Evolutionary conservation across 2,888 invertebrate species (phyloP).

Genomic region (Metalampra italica): DNA sequence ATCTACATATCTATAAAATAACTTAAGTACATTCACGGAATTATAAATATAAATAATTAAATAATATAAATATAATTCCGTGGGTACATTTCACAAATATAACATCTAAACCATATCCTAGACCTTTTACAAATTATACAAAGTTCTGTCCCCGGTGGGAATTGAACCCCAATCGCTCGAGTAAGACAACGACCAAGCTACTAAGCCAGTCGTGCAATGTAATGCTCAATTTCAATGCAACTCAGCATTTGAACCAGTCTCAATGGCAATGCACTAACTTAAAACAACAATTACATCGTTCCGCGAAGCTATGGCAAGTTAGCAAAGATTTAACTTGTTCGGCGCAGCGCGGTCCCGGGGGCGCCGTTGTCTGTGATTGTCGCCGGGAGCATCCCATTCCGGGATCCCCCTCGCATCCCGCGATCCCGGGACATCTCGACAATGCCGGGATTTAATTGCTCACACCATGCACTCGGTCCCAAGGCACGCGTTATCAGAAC

Average conservation of each 20-base stretch:
- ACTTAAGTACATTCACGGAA: too few relatives aligned
- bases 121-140: too few relatives aligned
- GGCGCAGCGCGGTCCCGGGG: constrained; percentile 49
- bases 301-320: constrained; percentile 39
- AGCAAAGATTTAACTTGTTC: constrained; percentile 73
- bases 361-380: constrained; percentile 69
- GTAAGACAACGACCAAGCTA: too few relatives aligned
- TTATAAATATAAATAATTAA: too few relatives aligned
- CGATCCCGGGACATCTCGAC: constrained; percentile 18
- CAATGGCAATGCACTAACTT: background rate
- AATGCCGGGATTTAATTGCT: constrained; percentile 63
- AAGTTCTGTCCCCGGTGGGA: too few relatives aligned
- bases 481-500: constrained; percentile 61
- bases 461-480: constrained; percentile 62
- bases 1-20: too few relatives aligned
- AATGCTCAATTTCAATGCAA: background rate
- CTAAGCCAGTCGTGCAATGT: too few relatives aligned
- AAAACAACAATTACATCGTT: constrained; percentile 21
- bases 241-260: background rate
- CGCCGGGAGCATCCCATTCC: constrained; percentile 46
- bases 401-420: constrained; percentile 9
- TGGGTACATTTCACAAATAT: too few relatives aligned
- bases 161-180: too few relatives aligned
- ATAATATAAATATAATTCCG: too few relatives aligned
- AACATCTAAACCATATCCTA: too few relatives aligned